phyloP scores from a whole-genome alignment of 1,140 invertebrate genomes.

The Arion vulgaris region DNA sequence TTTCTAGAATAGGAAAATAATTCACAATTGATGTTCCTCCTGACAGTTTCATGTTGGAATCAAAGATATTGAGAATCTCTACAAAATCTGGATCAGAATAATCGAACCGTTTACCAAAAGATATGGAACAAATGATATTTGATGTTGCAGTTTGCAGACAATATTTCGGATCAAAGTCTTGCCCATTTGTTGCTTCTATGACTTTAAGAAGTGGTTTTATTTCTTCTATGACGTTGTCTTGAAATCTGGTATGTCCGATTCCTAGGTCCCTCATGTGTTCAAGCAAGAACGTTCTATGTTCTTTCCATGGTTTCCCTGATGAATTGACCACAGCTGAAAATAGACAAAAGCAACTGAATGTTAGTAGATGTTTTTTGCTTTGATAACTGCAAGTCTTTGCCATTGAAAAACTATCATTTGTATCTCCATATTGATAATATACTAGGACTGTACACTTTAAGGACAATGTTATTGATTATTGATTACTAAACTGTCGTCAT shows the following conservation, averaged over 20 bases:
- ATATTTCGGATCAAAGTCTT: constrained; percentile 44
- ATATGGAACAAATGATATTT: constrained; percentile 90
- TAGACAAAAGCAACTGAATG: no score
- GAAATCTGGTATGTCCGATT: constrained; percentile 83
- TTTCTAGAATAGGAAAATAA: constrained; percentile 48
- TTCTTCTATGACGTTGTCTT: constrained; percentile 81
- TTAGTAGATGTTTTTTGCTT: no score
- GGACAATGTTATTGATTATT: no score
- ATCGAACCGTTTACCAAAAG: constrained; percentile 81
- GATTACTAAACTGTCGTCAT: no score
- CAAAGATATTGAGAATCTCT: constrained; percentile 44
- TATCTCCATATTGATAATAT: no score
- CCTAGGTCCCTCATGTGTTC: constrained; percentile 82
- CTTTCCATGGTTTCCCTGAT: constrained; percentile 79
- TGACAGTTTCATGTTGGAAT: constrained; percentile 45
- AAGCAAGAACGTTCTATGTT: constrained; percentile 82
- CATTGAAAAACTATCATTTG: no score
- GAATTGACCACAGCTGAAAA: constrained; percentile 43
- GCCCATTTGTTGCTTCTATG: constrained; percentile 26
- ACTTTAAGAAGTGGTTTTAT: constrained; percentile 38
- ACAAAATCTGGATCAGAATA: constrained; percentile 70
- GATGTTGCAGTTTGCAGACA: constrained; percentile 48
- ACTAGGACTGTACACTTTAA: no score
- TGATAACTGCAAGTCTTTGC: no score
- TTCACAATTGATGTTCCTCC: constrained; percentile 50